Evolutionary conservation across 2,113 vertebrate genomes (phyloP).

Genomic region (Thunnus maccoyii): DNA sequence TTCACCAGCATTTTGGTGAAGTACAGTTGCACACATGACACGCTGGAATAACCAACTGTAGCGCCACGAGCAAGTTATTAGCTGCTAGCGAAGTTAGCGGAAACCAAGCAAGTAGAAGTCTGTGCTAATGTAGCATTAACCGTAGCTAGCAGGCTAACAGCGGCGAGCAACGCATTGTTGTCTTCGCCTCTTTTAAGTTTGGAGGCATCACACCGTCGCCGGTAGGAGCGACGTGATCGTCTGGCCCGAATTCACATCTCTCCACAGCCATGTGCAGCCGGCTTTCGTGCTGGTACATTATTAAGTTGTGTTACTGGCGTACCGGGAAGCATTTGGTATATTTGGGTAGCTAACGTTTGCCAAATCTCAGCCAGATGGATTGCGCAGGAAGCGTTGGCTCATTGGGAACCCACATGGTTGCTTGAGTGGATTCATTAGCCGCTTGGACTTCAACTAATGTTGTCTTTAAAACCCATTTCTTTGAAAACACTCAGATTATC

Average conservation of each 20-base stretch:
- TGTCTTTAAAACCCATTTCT: neutral
- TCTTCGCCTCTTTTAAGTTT: slow-evolving; percentile 42
- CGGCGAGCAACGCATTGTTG: slow-evolving; percentile 75
- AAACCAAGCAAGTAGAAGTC: slow-evolving; percentile 62
- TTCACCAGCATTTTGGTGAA: neutral
- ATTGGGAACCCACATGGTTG: slow-evolving; percentile 73
- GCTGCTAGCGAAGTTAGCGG: slow-evolving; percentile 38
- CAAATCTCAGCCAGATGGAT: slow-evolving; percentile 63
- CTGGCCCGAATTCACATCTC: neutral
- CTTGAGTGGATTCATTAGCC: slow-evolving; percentile 22
- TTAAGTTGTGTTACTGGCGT: neutral
- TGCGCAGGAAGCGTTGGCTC: slow-evolving; percentile 73
- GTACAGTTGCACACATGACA: neutral
- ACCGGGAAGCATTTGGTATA: neutral
- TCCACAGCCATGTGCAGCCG: rapidly evolving
- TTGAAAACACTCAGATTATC: neutral
- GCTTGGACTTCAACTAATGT: neutral
- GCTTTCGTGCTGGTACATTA: neutral
- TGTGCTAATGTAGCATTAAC: slow-evolving; percentile 50
- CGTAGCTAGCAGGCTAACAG: slow-evolving; percentile 51
- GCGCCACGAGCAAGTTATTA: neutral
- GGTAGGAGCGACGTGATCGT: neutral
- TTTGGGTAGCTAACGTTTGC: slow-evolving; percentile 49
- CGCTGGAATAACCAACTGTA: rapidly evolving
- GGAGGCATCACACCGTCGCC: neutral